Conservation (phyloP, 2,113 vertebrate genomes). For the Oreocharis arfaki region DNA sequence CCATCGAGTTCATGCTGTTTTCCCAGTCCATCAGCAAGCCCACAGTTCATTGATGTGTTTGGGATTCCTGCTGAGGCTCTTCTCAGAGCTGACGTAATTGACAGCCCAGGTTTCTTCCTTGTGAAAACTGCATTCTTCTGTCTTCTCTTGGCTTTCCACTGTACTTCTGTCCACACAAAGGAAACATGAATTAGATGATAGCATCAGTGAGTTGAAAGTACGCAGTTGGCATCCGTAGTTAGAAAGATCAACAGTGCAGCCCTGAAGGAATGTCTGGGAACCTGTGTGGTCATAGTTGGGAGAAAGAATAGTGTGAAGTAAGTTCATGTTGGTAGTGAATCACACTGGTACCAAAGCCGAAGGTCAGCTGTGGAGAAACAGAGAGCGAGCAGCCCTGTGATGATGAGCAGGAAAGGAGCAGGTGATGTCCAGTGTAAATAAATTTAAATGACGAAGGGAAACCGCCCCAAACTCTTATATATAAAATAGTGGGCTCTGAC, state of each 20-base stretch:
- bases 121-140: background rate
- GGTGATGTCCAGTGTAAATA: background rate
- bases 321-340: background rate
- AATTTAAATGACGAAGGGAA: background rate
- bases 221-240: background rate
- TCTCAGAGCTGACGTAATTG: background rate
- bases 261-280: background rate
- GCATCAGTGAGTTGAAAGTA: background rate
- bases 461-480: background rate
- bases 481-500: background rate
- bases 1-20: background rate
- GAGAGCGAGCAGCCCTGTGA: background rate
- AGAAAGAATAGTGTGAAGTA: background rate
- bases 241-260: background rate
- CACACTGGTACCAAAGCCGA: background rate
- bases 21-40: background rate
- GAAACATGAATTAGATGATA: background rate
- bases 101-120: background rate
- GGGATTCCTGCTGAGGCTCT: background rate
- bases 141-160: background rate
- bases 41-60: background rate
- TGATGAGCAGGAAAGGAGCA: background rate
- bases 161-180: background rate
- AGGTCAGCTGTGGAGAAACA: background rate
- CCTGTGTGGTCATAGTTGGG: background rate